Percentiles rank a stretch among this genome's conserved stretches.
Evolutionary conservation across 53 echinoderm and acorn worm genomes (phyloP).

Genomic region (Pentamera pediparva): DNA sequence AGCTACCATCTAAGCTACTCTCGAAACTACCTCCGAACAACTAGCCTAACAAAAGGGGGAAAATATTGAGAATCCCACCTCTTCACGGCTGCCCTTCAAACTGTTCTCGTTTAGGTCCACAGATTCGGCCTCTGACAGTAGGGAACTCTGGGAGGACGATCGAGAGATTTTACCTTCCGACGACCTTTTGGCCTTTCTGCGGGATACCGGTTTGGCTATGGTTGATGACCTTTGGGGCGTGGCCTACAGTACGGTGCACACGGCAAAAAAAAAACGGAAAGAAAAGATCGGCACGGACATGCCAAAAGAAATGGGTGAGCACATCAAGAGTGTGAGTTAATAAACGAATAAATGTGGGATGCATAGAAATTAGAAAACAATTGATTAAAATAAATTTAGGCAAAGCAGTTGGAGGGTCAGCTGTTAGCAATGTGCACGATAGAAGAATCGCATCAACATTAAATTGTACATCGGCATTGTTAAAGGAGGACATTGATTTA

Average conservation of each 20-base stretch:
- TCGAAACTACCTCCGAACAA: not conserved
- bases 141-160: conserved; percentile 38
- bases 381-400: not conserved
- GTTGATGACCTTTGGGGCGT: conserved; percentile 12
- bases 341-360: not conserved
- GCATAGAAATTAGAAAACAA: not conserved
- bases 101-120: conserved; percentile 28
- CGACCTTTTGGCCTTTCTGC: conserved; percentile 5
- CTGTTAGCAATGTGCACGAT: too few relatives aligned
- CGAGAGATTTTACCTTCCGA: conserved; percentile 30
- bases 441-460: too few relatives aligned
- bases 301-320: conserved; percentile 29
- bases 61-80: conserved; percentile 24
- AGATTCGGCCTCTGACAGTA: conserved; percentile 34
- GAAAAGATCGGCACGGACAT: not conserved
- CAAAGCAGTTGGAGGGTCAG: too few relatives aligned
- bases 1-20: not conserved
- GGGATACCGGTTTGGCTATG: conserved; percentile 20
- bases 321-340: conserved; percentile 4
- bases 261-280: conserved; percentile 12
- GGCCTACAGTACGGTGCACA: not conserved
- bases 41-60: not conserved
- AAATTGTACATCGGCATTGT: too few relatives aligned
- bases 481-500: too few relatives aligned
- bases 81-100: conserved; percentile 24